phyloP scores from a whole-genome alignment of 2,888 invertebrate species.

The Ganaspis brasiliensis region DNA sequence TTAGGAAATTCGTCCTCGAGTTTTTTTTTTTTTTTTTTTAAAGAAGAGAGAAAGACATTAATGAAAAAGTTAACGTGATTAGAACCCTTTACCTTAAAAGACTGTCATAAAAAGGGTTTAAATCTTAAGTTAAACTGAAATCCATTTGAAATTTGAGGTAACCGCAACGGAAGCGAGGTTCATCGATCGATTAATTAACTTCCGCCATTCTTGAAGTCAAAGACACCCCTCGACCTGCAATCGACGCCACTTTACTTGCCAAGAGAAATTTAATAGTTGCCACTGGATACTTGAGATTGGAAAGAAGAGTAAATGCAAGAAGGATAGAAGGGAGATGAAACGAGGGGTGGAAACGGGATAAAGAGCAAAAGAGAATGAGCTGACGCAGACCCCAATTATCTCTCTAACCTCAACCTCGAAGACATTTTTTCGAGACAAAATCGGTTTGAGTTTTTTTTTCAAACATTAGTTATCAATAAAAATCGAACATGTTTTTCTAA shows the following conservation, averaged over 20 bases:
- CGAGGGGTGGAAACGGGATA: conserved; percentile 20
- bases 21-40: too few species aligned
- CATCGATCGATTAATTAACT: conserved; percentile 54
- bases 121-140: neutral
- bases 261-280: conserved; percentile 55
- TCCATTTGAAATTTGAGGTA: conserved; percentile 26
- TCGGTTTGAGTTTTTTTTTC: conserved; percentile 44
- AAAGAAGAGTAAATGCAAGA: conserved; percentile 36
- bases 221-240: conserved; percentile 41
- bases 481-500: too few species aligned
- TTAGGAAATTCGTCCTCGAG: too few species aligned
- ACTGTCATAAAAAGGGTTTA: neutral
- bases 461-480: neutral
- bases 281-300: conserved; percentile 43
- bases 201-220: conserved; percentile 41
- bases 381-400: conserved; percentile 71
- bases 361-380: conserved; percentile 62
- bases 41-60: neutral
- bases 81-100: neutral
- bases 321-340: conserved; percentile 38
- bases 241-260: conserved; percentile 47
- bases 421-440: conserved; percentile 59
- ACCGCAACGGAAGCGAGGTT: conserved; percentile 3
- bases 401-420: conserved; percentile 65
- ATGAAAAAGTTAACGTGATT: neutral